Conservation (phyloP, 2,797 vertebrate genomes). For the Oryzias sinensis region DNA sequence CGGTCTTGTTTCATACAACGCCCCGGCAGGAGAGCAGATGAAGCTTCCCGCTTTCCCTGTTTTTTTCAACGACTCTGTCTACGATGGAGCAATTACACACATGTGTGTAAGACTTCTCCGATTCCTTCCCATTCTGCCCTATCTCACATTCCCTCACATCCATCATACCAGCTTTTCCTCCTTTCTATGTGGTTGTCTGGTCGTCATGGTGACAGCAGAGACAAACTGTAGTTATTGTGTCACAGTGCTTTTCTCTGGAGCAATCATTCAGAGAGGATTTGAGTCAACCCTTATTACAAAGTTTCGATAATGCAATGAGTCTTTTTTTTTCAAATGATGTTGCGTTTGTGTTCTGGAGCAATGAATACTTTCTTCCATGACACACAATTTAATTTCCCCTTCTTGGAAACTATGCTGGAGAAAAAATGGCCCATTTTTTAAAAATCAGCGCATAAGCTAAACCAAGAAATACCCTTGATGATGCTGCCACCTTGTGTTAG, state of each 20-base stretch:
- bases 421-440: constrained; percentile 54
- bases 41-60: constrained; percentile 75
- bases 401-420: constrained; percentile 22
- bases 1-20: constrained; percentile 93
- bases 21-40: constrained; percentile 87
- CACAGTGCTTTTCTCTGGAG: constrained; percentile 50
- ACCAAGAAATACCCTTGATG: constrained; percentile 8
- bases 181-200: constrained; percentile 47
- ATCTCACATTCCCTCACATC: constrained; percentile 18
- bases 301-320: constrained; percentile 31
- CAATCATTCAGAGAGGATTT: constrained; percentile 55
- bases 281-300: constrained; percentile 49
- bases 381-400: constrained; percentile 34
- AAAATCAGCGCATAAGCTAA: constrained; percentile 30
- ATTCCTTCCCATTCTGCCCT: background rate
- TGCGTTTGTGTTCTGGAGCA: constrained; percentile 55
- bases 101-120: constrained; percentile 68
- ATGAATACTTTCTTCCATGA: constrained; percentile 78
- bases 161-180: constrained; percentile 10
- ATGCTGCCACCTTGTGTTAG: constrained; percentile 70
- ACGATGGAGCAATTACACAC: constrained; percentile 90
- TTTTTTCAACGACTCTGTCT: constrained; percentile 94
- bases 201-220: constrained; percentile 61
- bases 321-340: constrained; percentile 27
- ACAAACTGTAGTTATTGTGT: constrained; percentile 43